These are phyloP conservation scores for Sapayoa aenigma DNA, from an alignment of 2,113 vertebrate species.

Conservation along the genomic window DNA sequence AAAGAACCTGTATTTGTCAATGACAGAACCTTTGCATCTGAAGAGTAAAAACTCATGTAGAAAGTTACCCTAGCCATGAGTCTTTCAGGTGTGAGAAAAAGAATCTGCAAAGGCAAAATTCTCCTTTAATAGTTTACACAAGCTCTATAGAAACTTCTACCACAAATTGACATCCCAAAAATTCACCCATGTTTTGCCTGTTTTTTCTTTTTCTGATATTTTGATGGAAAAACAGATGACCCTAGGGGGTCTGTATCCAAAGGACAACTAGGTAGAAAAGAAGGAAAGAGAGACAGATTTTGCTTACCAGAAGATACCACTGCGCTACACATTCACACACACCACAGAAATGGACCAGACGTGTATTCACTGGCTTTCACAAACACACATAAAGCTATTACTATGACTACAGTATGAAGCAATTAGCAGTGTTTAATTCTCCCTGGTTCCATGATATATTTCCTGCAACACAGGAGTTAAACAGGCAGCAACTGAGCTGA, in stretches of 20 bases:
- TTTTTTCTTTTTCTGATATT: neutral
- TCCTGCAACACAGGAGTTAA: neutral
- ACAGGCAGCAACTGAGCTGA: neutral
- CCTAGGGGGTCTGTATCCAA: neutral
- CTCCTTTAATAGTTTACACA: neutral
- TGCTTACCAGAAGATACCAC: neutral
- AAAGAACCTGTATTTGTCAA: neutral
- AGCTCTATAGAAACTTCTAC: neutral
- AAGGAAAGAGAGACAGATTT: neutral
- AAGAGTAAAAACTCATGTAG: neutral
- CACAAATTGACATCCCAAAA: neutral
- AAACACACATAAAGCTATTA: neutral
- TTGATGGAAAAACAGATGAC: neutral
- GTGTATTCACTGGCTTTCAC: neutral
- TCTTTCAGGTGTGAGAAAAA: neutral
- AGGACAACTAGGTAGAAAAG: neutral
- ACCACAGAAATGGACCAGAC: neutral
- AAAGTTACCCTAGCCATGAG: neutral
- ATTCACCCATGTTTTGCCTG: neutral
- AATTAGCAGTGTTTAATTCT: neutral
- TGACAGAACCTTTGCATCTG: neutral
- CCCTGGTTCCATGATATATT: neutral
- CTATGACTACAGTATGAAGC: neutral
- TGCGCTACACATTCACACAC: accelerated
- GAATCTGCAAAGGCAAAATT: neutral